Conservation (phyloP, 2,113 vertebrate genomes). For the Seriola dumerili region DNA sequence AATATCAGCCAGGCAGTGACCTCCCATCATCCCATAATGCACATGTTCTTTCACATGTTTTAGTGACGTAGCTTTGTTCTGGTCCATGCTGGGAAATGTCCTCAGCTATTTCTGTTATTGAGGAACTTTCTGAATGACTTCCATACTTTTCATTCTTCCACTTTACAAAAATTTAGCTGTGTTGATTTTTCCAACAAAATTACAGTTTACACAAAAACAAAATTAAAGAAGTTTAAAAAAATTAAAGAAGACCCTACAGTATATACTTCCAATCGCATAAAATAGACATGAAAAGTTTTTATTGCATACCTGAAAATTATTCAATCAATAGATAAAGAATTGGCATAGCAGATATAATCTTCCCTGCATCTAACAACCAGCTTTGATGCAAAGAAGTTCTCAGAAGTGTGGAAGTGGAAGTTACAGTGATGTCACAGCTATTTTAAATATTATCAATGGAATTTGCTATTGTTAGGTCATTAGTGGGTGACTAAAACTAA, state of each 20-base stretch:
- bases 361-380: neutral
- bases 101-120: neutral
- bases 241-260: neutral
- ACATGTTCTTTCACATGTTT: neutral
- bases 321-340: neutral
- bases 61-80: neutral
- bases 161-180: neutral
- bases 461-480: neutral
- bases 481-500: neutral
- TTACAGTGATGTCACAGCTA: neutral
- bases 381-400: neutral
- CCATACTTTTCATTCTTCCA: neutral
- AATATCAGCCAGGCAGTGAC: neutral
- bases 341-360: neutral
- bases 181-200: neutral
- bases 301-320: neutral
- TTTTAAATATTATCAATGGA: neutral
- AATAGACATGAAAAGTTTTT: too few species aligned
- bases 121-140: slow-evolving; percentile 1
- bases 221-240: neutral
- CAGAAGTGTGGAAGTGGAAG: neutral
- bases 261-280: neutral
- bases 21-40: slow-evolving; percentile 11
- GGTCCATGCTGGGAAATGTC: neutral
- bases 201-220: neutral